These are phyloP conservation scores for Anastrepha obliqua DNA, from an alignment of 1,140 invertebrate genomes.

Conservation along the genomic window DNA sequence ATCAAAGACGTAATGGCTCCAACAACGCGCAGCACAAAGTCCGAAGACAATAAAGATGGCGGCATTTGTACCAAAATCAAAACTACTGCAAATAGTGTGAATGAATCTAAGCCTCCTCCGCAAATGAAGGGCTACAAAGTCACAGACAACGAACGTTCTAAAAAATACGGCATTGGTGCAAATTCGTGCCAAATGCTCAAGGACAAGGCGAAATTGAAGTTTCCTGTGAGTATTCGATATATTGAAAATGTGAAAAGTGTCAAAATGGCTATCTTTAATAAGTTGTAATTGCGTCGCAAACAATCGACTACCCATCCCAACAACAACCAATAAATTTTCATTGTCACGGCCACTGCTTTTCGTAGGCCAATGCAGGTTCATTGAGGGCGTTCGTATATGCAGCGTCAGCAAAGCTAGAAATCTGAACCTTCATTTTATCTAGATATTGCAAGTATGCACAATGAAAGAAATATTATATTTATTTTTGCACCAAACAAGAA, in stretches of 20 bases:
- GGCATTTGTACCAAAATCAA: neutral
- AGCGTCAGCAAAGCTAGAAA: neutral
- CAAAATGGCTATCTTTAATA: neutral
- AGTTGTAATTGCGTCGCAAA: conserved; percentile 14
- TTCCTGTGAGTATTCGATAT: conserved; percentile 78
- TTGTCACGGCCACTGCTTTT: neutral
- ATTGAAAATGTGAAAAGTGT: neutral
- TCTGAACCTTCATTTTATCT: too few relatives aligned
- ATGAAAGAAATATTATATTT: too few relatives aligned
- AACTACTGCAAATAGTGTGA: neutral
- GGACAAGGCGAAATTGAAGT: conserved; percentile 80
- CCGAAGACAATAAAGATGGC: conserved; percentile 53
- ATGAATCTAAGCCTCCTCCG: neutral
- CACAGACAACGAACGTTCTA: conserved; percentile 78
- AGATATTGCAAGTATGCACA: too few relatives aligned
- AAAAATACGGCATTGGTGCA: conserved; percentile 82
- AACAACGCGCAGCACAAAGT: conserved; percentile 64
- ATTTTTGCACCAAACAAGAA: too few relatives aligned
- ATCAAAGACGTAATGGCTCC: conserved; percentile 70
- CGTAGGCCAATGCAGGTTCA: neutral
- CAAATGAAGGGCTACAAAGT: conserved; percentile 83
- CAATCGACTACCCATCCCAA: neutral
- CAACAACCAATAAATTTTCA: neutral
- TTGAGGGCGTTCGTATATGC: neutral
- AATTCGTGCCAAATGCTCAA: conserved; percentile 79